Evolutionary conservation across 2,113 vertebrate genomes (phyloP).

Genomic region (Hoplias malabaricus): DNA sequence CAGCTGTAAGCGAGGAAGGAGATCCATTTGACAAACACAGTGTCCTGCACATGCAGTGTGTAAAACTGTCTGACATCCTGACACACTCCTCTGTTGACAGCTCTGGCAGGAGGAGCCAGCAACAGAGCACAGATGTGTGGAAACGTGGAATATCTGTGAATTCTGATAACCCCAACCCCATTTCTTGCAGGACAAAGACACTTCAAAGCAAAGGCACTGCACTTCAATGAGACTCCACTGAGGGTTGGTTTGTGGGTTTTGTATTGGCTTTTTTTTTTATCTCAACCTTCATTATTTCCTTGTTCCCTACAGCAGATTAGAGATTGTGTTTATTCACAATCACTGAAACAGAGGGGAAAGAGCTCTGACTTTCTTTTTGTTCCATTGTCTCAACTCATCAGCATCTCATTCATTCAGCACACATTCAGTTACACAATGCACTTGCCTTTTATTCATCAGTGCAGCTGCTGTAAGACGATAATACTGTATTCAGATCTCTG

Average conservation of each 20-base stretch:
- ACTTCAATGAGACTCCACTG: slow-evolving; percentile 29
- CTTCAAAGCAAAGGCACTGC: slow-evolving; percentile 18
- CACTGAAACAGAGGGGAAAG: background rate
- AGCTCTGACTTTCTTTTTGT: background rate
- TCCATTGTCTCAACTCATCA: background rate
- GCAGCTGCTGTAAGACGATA: background rate
- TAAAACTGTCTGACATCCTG: slow-evolving; percentile 63
- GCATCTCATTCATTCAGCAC: slow-evolving; percentile 13
- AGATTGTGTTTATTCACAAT: slow-evolving; percentile 18
- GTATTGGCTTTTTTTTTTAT: slow-evolving; percentile 1
- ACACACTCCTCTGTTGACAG: slow-evolving; percentile 63
- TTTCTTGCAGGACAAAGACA: slow-evolving; percentile 47
- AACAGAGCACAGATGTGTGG: slow-evolving; percentile 44
- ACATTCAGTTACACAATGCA: slow-evolving; percentile 56
- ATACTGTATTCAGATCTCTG: slow-evolving; percentile 25
- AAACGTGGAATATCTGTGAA: slow-evolving; percentile 38
- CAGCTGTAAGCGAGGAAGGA: slow-evolving; percentile 56
- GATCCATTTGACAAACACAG: slow-evolving; percentile 63
- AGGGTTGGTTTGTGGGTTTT: no score
- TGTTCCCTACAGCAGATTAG: slow-evolving; percentile 12
- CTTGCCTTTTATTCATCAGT: slow-evolving; percentile 19
- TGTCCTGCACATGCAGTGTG: slow-evolving; percentile 54
- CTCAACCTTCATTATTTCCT: slow-evolving; percentile 11
- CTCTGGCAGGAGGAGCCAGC: slow-evolving; percentile 53
- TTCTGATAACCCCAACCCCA: slow-evolving; percentile 39